Evolutionary conservation across 2,888 invertebrate species (phyloP), one percentile per base, ranked within the genome.

Genomic region (Branchipolynoe longqiensis): DNA sequence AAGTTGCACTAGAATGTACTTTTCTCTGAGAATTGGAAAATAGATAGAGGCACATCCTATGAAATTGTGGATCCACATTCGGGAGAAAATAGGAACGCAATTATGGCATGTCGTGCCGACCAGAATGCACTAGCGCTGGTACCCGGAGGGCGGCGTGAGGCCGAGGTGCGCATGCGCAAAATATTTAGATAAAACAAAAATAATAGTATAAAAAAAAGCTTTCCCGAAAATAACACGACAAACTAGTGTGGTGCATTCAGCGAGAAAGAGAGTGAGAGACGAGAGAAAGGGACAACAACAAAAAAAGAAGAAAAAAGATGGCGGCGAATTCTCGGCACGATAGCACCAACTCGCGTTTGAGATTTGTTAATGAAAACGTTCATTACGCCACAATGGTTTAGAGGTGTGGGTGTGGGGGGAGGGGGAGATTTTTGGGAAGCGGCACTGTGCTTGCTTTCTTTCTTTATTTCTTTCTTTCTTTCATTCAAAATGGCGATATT

Each of bases 281-380:
- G n/a, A n/a, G n/a, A n/a, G n/a, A n/a, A n/a, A n/a, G n/a, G n/a
- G n/a, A n/a, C n/a, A n/a, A n/a, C n/a, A n/a, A n/a, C n/a, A n/a
- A n/a, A n/a, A n/a, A n/a, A n/a, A n/a, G n/a, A n/a, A n/a, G n/a
- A n/a, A n/a, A n/a, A n/a, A n/a, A n/a, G n/a, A n/a, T n/a, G n/a
- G n/a, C n/a, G n/a, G n/a, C n/a, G n/a, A n/a, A n/a, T n/a, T n/a
- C n/a, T n/a, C n/a, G n/a, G n/a, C n/a, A n/a, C n/a, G n/a, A n/a
- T n/a, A n/a, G n/a, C n/a, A n/a, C n/a, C n/a, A n/a, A n/a, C 28
- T 73, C 38, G 4, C 48, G 41, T 48, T 2, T 48, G 6, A 78
- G 78, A 78, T 78, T 41, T 78, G 54, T 48, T 78, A 78, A 78
- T 78, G 78, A 78, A 78, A 78, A 69, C 69, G 69, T 78, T 78